Conservation (phyloP, 2,888 invertebrate genomes). For the Eudiplozoon nipponicum region DNA sequence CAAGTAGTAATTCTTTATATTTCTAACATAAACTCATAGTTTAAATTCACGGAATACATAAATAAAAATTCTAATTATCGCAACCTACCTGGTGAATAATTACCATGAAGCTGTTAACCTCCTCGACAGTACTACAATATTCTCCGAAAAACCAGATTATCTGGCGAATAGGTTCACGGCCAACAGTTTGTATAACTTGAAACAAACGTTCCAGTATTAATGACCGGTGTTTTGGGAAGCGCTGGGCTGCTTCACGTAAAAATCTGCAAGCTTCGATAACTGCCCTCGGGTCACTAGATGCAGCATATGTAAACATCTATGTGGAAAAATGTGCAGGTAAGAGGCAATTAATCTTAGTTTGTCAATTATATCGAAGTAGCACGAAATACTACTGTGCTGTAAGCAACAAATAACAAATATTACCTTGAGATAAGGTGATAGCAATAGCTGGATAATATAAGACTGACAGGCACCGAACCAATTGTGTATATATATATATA, state of each 20-base stretch:
- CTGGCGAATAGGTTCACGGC: constrained; percentile 41
- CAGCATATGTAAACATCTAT: constrained; percentile 1
- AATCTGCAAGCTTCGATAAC: constrained; percentile 73
- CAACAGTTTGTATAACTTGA: constrained; percentile 54
- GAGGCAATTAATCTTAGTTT: no score
- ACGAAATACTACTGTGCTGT: no score
- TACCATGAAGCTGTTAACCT: constrained; percentile 46
- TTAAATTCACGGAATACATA: no score
- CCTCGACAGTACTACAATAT: constrained; percentile 46
- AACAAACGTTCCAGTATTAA: constrained; percentile 42
- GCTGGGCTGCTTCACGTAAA: constrained; percentile 71
- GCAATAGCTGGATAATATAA: no score
- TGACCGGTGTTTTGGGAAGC: constrained; percentile 46
- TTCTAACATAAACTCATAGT: no score
- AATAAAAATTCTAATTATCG: no score
- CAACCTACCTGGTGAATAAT: constrained; percentile 34
- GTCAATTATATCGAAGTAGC: no score
- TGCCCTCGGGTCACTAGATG: constrained; percentile 29
- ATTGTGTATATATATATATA: no score
- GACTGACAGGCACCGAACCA: no score
- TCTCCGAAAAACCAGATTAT: constrained; percentile 90
- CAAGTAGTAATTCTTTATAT: no score
- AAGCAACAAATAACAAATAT: no score
- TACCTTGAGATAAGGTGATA: no score
- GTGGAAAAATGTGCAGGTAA: neutral